Evolutionary conservation across 2,888 invertebrate species (phyloP), one percentile per base, ranked within the genome.

Genomic region (Gymnocheta viridis): DNA sequence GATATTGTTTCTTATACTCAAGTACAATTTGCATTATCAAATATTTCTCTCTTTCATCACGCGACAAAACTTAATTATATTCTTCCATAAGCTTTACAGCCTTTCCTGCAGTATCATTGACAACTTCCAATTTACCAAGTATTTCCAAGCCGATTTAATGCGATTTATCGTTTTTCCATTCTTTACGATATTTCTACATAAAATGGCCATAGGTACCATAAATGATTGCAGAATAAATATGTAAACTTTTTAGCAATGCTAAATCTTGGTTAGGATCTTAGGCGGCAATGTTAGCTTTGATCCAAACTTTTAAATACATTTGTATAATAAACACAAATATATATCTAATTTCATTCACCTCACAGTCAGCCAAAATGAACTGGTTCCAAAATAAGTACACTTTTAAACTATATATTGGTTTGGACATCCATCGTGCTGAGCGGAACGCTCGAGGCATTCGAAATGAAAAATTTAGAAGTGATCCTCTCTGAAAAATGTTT

Each of bases 251-350:
- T 27, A 64, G 17, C 3, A 47, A 66, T 47, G 47, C 32, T 17
- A 66, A 47, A 66, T 66, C 47, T 66, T 66, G 47, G 29, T 66
- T 66, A 12, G 47, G 62, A 41, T 24, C 62, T 62, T 38, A 41
- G 24, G 62, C 4, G 2, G 24, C 38, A 62, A 62, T 24, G 17
- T 29, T 47, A 4, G 49, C 29, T 67, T 67, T 51, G 4, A 64
- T 44, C 24, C 44, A 27, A 64, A 27, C 44, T 64, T 64, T 64
- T 47, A 49, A 44, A 49, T 29, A 66, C 29, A 32, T 62, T 41
- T 62, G 41, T 41, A 62, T 24, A 24, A 41, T 44, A 2, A 27
- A n/a, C n/a, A n/a, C n/a, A n/a, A n/a, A n/a, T n/a, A n/a, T n/a
- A 27, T 64, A 27, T 17, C 10, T 5, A 62, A 62, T 27, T 1